Conservation (phyloP, 2,888 invertebrate genomes). For the Epistrophe grossulariae region DNA sequence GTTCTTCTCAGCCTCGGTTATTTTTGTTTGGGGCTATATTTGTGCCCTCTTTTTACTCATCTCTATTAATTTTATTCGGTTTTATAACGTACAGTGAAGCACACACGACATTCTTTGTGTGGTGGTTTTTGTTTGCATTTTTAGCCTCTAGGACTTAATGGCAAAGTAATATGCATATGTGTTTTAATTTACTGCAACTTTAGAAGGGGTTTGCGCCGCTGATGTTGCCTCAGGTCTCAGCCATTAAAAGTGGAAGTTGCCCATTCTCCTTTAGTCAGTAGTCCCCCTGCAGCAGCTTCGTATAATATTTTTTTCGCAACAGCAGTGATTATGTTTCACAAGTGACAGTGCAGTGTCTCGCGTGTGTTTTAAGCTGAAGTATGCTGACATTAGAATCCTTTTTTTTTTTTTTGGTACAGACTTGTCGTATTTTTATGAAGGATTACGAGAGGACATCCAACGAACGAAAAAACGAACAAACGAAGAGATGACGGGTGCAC, state of each 20-base stretch:
- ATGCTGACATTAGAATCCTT: slow-evolving; percentile 40
- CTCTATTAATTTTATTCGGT: slow-evolving; percentile 5
- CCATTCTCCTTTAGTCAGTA: neutral
- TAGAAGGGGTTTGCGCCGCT: slow-evolving; percentile 64
- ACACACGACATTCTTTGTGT: slow-evolving; percentile 58
- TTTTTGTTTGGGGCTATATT: slow-evolving; percentile 31
- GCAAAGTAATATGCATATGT: slow-evolving; percentile 76
- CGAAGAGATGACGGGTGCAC: slow-evolving; percentile 12
- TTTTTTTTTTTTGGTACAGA: slow-evolving; percentile 26
- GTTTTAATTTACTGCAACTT: slow-evolving; percentile 76
- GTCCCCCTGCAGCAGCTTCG: neutral
- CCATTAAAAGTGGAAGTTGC: slow-evolving; percentile 33
- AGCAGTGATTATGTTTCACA: slow-evolving; percentile 73
- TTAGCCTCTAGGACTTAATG: slow-evolving; percentile 73
- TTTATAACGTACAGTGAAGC: slow-evolving; percentile 11
- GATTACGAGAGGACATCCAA: slow-evolving; percentile 36
- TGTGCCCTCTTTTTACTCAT: slow-evolving; percentile 36
- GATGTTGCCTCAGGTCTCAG: slow-evolving; percentile 30
- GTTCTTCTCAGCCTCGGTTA: neutral
- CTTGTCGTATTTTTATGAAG: slow-evolving; percentile 65
- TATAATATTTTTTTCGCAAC: slow-evolving; percentile 12
- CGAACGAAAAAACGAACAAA: neutral
- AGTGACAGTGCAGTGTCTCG: slow-evolving; percentile 63
- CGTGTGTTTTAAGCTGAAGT: slow-evolving; percentile 33
- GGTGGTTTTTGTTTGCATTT: slow-evolving; percentile 74